Evolutionary conservation across 2,797 vertebrate genomes (phyloP), one percentile per base, ranked within the genome.

Genomic region (Pempheris klunzingeri): DNA sequence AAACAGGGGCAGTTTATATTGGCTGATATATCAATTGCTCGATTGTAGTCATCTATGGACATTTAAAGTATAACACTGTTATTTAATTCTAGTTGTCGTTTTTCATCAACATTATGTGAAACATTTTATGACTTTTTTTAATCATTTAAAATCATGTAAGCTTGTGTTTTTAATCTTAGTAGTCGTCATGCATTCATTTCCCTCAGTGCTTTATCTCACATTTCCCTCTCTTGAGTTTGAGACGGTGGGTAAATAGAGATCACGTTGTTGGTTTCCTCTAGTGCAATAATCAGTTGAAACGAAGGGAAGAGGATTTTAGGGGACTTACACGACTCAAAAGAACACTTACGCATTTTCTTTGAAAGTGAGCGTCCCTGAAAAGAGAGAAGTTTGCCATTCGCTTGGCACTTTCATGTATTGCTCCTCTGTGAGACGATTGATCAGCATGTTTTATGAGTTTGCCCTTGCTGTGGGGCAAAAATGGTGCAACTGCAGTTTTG

Each of bases 201-300:
- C 54, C 72, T 87, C 67, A 74, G 76, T 77, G 61, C 81, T 84
- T 87, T 82, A 66, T 72, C 41, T 78, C 54, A 74, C 74, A 43
- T 83, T 81, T 53, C 55, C 64, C 61, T 81, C 92, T 87, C 62
- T 65, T 60, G 78, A 82, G 72, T 71, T 92, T 88, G 88, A 93
- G 94, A 90, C 81, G 54, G 64, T 46, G 75, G 73, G 34, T 84
- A 66, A 84, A 61, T 69, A 92, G 93, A 92, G 92, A 92, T 94
- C 55, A 73, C 85, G 88, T 93, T 92, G 90, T 95, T 95, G 92
- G 92, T 96, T 92, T 96, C 93, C 94, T 97, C 94, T 96, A 95
- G 97, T 98, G 97, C 97, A 99, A 98, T 99, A 98, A 98, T 92
- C 93, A 90, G 83, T 77, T 50, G 76, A 81, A 65, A 67, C 78